Evolutionary conservation across 2,113 vertebrate genomes (phyloP).

Genomic region (Sinocyclocheilus rhinocerous): DNA sequence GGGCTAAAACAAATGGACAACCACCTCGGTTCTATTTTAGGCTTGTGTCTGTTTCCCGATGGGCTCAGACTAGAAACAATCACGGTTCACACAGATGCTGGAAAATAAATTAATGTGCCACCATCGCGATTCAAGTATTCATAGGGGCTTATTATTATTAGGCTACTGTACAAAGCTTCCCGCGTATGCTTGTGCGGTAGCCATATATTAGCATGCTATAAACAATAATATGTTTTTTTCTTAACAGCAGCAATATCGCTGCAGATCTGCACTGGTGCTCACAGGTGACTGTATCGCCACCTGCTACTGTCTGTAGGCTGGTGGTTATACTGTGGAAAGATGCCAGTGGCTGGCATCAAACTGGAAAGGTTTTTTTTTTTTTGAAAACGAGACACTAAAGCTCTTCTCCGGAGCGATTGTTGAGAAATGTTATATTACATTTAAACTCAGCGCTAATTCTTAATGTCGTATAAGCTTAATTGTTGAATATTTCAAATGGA

Average conservation of each 20-base stretch:
- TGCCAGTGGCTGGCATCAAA: neutral
- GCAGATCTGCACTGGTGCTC: neutral
- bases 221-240: no score
- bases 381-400: neutral
- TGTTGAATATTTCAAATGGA: neutral
- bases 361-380: neutral
- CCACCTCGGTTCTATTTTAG: neutral
- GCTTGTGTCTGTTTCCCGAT: neutral
- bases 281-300: neutral
- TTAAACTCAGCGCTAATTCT: neutral
- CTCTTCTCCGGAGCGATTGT: neutral
- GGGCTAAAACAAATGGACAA: neutral
- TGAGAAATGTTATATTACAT: neutral
- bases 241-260: no score
- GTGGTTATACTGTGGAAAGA: neutral
- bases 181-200: neutral
- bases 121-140: neutral
- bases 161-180: neutral
- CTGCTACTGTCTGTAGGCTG: neutral
- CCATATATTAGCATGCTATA: neutral
- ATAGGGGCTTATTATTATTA: neutral
- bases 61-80: neutral
- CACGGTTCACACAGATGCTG: neutral
- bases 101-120: neutral
- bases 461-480: neutral